Base-by-base conservation (phyloP, 2,888 invertebrate species). In the Nebria salina region DNA sequence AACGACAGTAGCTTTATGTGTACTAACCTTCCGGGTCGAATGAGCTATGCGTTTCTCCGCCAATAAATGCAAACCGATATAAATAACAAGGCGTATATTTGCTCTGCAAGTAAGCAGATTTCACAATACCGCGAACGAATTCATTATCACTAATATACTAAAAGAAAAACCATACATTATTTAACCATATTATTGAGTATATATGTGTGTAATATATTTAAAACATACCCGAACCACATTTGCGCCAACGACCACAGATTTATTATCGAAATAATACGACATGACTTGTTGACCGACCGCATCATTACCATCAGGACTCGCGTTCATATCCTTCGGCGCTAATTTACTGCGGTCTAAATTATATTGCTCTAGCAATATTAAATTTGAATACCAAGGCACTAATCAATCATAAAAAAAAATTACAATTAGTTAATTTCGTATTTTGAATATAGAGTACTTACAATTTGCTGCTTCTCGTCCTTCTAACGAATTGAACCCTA, bases 401-500 rank as follows among this genome's bases (percentile, higher is more conserved):
- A 41, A 26, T 26, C 70, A 70, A 70, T 25, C 25, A 41, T n/a
- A n/a, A n/a, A n/a, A n/a, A n/a, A n/a, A n/a, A n/a, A n/a, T n/a
- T 20, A 20, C 20, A 20, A 20, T 20, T 20, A 20, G 20, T 20
- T 20, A 20, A 20, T 20, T 20, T 20, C 20, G 20, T 20, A 20
- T 20, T 20, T 20, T 20, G 20, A 20, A 20, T 20, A 20, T 70
- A 25, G 25, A n/a, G 41, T 26, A 75, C 75, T 54, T 75, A 75
- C 75, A 64, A 15, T 20, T 2, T n/a, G 1, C 13, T 2, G 72
- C 72, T 5, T 15, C 42, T 7, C 66, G 20, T 2, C 8, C 73
- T 76, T 81, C 81, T 26, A 72, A 65, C 26, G 76, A 76, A 73
- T 76, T 81, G 72, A 76, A 81, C n/a, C 81, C 81, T 41, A 65